phyloP scores from a whole-genome alignment of 1,140 invertebrate genomes.

The Odontomachus brunneus region DNA sequence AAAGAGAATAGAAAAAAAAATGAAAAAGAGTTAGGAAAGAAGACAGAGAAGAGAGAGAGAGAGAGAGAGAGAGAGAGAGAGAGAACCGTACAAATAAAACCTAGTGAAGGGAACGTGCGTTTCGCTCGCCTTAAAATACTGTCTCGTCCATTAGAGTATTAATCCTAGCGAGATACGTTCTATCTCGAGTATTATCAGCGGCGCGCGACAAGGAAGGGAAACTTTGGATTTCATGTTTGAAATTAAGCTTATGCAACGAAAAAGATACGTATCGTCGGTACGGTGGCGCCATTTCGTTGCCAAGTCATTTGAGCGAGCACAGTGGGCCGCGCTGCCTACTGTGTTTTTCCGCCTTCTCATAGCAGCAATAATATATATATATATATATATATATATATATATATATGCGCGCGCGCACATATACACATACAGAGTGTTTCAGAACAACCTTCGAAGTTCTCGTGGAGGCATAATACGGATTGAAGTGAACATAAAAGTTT shows the following conservation, averaged over 20 bases:
- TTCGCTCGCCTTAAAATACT: constrained; percentile 15
- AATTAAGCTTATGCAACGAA: constrained; percentile 32
- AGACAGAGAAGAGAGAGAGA: too few species aligned
- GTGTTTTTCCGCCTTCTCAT: background rate
- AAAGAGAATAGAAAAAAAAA: too few species aligned
- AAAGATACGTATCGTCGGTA: constrained; percentile 51
- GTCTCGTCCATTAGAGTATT: constrained; percentile 19
- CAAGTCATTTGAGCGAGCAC: background rate
- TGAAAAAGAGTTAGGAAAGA: too few species aligned
- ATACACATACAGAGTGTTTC: too few species aligned
- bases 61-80: background rate
- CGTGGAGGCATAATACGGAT: too few species aligned
- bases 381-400: too few species aligned
- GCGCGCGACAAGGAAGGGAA: background rate
- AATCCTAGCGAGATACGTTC: background rate
- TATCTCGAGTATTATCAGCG: background rate
- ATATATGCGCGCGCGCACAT: too few species aligned
- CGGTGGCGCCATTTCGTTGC: constrained; percentile 3
- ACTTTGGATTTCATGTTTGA: constrained; percentile 22
- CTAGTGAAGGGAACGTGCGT: background rate
- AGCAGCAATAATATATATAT: constrained; percentile 9
- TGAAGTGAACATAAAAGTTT: too few species aligned
- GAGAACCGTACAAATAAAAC: constrained; percentile 2
- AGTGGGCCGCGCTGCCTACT: too few species aligned
- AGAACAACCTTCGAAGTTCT: too few species aligned